Conservation (phyloP, 2,113 vertebrate genomes). For the Gadus chalcogrammus region DNA sequence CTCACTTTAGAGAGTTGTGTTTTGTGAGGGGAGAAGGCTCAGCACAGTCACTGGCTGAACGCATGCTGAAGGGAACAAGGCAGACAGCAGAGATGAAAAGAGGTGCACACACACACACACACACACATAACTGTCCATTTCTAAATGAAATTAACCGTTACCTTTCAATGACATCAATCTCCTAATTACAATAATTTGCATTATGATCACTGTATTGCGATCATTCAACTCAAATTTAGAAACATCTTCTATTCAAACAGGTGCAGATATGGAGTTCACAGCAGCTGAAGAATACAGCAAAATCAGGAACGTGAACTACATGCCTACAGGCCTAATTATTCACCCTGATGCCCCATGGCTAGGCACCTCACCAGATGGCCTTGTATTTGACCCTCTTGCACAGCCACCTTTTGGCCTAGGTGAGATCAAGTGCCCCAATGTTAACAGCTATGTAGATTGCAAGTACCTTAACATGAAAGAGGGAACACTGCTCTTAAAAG, state of each 20-base stretch:
- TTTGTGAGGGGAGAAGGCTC: constrained; percentile 1
- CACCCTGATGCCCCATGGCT: too few relatives aligned
- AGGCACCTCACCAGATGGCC: background rate
- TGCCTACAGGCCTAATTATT: background rate
- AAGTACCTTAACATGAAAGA: background rate
- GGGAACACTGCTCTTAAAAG: background rate
- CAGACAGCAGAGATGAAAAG: background rate
- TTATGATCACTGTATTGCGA: too few relatives aligned
- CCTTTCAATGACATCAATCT: too few relatives aligned
- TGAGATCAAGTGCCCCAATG: background rate
- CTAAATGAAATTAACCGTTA: too few relatives aligned
- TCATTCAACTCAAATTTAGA: too few relatives aligned
- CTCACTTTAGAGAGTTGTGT: too few relatives aligned
- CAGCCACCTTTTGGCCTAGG: background rate
- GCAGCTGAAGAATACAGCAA: background rate
- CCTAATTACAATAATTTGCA: too few relatives aligned
- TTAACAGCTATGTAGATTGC: background rate
- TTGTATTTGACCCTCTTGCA: background rate
- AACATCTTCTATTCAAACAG: too few relatives aligned
- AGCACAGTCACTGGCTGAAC: background rate
- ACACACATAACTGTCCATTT: too few relatives aligned
- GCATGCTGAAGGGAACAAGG: background rate
- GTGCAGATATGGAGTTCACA: background rate
- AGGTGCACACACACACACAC: too few relatives aligned
- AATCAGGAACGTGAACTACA: background rate